Conservation (phyloP, 2,797 vertebrate species). For the Sebastes cheni region DNA sequence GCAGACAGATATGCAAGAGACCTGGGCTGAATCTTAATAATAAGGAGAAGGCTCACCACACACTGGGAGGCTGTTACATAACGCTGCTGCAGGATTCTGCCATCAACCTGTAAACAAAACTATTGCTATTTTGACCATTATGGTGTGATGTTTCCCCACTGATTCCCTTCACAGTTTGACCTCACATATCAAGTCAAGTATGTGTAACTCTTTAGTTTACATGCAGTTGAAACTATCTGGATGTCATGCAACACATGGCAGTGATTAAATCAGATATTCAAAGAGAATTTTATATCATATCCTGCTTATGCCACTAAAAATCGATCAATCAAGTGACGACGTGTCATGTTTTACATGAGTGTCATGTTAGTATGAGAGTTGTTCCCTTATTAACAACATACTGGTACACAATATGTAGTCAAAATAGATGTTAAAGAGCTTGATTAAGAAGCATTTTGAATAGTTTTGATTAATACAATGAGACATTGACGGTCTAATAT, state of each 20-base stretch:
- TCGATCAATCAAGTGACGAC: background rate
- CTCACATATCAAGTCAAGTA: background rate
- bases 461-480: background rate
- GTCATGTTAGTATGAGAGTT: background rate
- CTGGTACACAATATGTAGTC: background rate
- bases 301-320: background rate
- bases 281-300: background rate
- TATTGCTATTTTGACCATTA: background rate
- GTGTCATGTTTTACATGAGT: background rate
- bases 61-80: constrained; percentile 54
- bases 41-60: constrained; percentile 37
- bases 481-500: rapidly evolving
- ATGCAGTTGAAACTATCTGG: background rate
- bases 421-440: background rate
- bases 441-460: background rate
- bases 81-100: constrained; percentile 50
- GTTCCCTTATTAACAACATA: background rate
- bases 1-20: constrained; percentile 65
- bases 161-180: background rate
- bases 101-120: background rate
- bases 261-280: background rate
- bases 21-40: constrained; percentile 73
- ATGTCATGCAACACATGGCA: background rate
- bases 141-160: background rate
- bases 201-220: background rate